These are phyloP conservation scores for Takifugu ocellatus DNA, from an alignment of 2,797 vertebrate species.

Conservation along the genomic window DNA sequence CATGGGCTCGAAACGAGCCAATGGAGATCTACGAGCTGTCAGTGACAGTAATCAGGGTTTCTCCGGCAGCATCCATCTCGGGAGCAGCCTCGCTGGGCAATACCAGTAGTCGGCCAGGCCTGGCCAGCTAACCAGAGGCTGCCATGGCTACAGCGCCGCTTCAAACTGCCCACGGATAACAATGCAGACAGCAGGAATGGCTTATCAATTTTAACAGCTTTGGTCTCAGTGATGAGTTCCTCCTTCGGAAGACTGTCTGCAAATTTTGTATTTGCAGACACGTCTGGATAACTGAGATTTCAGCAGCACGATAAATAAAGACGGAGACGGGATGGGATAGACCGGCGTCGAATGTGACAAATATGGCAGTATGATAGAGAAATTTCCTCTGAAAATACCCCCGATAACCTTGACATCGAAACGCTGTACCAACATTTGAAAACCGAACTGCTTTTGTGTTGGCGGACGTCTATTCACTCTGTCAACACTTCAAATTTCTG, in stretches of 20 bases:
- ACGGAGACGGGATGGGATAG: constrained; percentile 9
- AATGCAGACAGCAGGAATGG: constrained; percentile 2
- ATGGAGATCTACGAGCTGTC: constrained; percentile 71
- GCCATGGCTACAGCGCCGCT: constrained; percentile 18
- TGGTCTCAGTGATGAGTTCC: constrained; percentile 2
- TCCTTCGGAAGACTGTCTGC: constrained; percentile 7
- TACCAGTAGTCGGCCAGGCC: constrained; percentile 34
- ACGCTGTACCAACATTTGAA: neutral
- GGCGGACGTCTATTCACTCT: neutral
- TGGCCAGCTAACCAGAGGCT: constrained; percentile 29
- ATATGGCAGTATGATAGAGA: neutral
- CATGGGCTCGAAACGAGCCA: constrained; percentile 24
- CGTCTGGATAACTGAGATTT: neutral
- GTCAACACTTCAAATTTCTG: neutral
- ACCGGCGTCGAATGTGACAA: constrained; percentile 3
- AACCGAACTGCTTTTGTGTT: neutral
- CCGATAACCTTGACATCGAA: neutral
- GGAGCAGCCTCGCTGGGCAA: constrained; percentile 43
- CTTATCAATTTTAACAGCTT: neutral
- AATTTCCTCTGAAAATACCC: neutral
- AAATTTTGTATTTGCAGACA: neutral
- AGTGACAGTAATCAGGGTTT: constrained; percentile 68
- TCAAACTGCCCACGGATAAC: constrained; percentile 13
- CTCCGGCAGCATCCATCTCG: constrained; percentile 61
- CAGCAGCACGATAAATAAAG: constrained; percentile 2